A percentile compares a stretch with the other conserved stretches of the same genome.
phyloP scores from a whole-genome alignment of 1,140 invertebrate species.

The Drosophila oshimai region DNA sequence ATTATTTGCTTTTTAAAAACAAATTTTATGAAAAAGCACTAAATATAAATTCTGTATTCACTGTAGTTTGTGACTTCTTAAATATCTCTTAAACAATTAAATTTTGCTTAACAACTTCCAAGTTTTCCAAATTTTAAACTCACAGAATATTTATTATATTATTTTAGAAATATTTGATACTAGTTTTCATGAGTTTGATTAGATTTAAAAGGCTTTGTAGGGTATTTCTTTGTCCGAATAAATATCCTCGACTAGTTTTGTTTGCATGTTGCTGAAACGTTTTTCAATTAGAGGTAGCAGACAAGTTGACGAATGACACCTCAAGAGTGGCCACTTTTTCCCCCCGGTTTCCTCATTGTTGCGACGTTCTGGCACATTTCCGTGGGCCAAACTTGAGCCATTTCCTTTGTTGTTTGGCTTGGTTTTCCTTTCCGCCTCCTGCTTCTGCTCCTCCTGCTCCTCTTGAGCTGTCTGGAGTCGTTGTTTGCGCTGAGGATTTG shows the following conservation, averaged over 20 bases:
- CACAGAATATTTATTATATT: too few relatives aligned
- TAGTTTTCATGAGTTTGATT: too few relatives aligned
- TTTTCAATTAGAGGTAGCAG: conserved; percentile 62
- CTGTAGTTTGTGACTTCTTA: too few relatives aligned
- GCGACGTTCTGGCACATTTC: conserved; percentile 56
- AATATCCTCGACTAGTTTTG: not conserved
- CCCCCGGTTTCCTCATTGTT: conserved; percentile 24
- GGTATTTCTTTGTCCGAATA: not conserved
- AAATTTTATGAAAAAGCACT: too few relatives aligned
- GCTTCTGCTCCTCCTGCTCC: too few relatives aligned
- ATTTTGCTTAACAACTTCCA: too few relatives aligned
- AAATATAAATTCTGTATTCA: too few relatives aligned
- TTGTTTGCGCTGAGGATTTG: conserved; percentile 58
- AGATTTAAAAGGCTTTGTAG: too few relatives aligned
- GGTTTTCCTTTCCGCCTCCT: conserved; percentile 8
- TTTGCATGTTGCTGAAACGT: conserved; percentile 7
- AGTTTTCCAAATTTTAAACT: too few relatives aligned
- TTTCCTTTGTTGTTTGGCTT: conserved; percentile 58
- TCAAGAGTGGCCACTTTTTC: conserved; percentile 34
- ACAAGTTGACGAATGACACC: conserved; percentile 67
- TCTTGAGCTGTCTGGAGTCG: conserved; percentile 1
- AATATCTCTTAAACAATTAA: too few relatives aligned
- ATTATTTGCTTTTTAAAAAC: too few relatives aligned
- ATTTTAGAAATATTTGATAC: too few relatives aligned
- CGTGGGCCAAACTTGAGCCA: conserved; percentile 59